A percentile compares a stretch with the other conserved stretches of the same genome.
phyloP scores from a whole-genome alignment of 2,113 vertebrate genomes.

The Phalacrocorax pelagicus region DNA sequence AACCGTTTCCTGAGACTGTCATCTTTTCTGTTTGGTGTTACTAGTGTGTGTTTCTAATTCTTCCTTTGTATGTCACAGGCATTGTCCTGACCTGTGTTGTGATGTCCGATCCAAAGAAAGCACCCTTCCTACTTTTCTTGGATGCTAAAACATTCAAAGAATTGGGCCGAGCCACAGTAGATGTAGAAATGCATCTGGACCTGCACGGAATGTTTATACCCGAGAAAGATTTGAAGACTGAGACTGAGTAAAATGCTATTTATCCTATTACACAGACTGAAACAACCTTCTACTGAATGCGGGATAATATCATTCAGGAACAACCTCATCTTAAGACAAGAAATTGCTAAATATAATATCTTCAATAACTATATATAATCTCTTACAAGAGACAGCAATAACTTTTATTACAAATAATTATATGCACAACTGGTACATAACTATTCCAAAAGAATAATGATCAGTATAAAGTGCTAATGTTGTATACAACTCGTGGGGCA shows the following conservation, averaged over 20 bases:
- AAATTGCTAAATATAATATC: not conserved
- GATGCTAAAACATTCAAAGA: constrained; percentile 90
- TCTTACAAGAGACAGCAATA: not conserved
- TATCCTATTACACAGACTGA: not conserved
- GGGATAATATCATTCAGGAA: not conserved
- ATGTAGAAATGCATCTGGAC: constrained; percentile 78
- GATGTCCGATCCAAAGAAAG: constrained; percentile 72
- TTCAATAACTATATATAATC: not conserved
- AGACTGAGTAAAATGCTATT: not conserved
- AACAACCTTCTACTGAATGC: not conserved
- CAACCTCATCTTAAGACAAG: not conserved
- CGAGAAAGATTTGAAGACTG: constrained; percentile 3
- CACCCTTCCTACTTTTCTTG: constrained; percentile 84
- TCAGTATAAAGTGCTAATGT: not conserved
- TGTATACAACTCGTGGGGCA: not conserved
- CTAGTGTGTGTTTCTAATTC: not conserved
- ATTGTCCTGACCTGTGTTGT: constrained; percentile 81
- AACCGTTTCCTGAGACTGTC: not conserved
- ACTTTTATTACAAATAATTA: not conserved
- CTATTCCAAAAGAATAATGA: not conserved
- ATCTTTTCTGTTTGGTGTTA: not conserved
- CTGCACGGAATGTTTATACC: constrained; percentile 91
- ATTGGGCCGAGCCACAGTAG: constrained; percentile 79
- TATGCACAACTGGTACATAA: not conserved
- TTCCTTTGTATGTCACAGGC: constrained; percentile 71